Evolutionary conservation across 64 coral and sea anemone species (phyloP), one percentile per base, ranked within the genome.

Genomic region (Montipora efflorescens): DNA sequence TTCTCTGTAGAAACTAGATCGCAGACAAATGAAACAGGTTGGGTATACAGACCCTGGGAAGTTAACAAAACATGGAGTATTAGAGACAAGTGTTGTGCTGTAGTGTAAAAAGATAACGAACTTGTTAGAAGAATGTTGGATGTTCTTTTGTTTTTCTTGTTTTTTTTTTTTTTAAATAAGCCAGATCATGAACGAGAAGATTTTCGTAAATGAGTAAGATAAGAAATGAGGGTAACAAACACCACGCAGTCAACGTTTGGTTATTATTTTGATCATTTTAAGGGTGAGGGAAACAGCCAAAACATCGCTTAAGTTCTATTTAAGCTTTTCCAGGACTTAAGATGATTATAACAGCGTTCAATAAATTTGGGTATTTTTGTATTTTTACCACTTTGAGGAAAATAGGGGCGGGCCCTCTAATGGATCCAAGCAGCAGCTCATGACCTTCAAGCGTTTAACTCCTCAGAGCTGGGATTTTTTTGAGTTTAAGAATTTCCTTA

Each of bases 281-380:
- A 36, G 36, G 36, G 36, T 36, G 36, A 36, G 36, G 36, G 36
- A 36, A 47, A 84, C 14, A 5, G 64, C 20, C 20, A 11, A 11
- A 80, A 80, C 13, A n/a, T 36, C 36, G 36, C 36, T 36, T 14
- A 59, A 19, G 11, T 55, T 55, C 19, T 55, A 80, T 55, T 55
- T 50, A 80, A 22, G n/a, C 78, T 21, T 80, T 2, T 21, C 16
- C 47, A 80, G 57, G 22, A 81, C 19, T 2, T 15, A 21, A 71
- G 2, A 47, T 12, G 10, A 86, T 86, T 16, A 48, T 78, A 19
- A 59, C 82, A 69, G 82, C 64, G 7, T 69, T 70, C 1, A 72
- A 86, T 49, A 86, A 70, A 86, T 71, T 72, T 86, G 59, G 46
- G 62, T 86, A 86, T 86, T 86, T 86, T 86, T 72, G 82, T 86